Percentiles rank a stretch among this genome's conserved stretches.
Evolutionary conservation across 2,113 vertebrate species (phyloP).

Genomic region (Leiothrix lutea): DNA sequence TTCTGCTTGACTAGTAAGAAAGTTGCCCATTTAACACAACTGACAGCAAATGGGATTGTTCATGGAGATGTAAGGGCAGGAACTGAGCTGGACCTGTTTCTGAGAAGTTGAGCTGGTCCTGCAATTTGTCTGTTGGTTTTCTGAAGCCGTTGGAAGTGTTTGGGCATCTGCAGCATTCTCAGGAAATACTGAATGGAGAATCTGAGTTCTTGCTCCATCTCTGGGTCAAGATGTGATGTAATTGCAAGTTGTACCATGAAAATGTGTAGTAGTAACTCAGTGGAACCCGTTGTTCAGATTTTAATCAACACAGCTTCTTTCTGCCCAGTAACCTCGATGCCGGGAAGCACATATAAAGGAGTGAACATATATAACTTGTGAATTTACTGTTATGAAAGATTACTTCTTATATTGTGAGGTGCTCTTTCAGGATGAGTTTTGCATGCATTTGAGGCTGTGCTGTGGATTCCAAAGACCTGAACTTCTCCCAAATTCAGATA

Average conservation of each 20-base stretch:
- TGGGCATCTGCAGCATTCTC: not conserved
- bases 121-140: not conserved
- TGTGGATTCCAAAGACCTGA: not conserved
- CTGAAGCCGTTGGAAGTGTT: not conserved
- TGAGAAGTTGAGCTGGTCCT: not conserved
- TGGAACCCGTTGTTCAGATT: not conserved
- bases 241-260: not conserved
- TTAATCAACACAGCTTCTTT: not conserved
- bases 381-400: not conserved
- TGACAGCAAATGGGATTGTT: conserved; percentile 72
- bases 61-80: conserved; percentile 60
- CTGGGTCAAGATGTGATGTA: not conserved
- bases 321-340: not conserved
- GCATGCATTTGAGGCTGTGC: accelerated
- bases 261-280: not conserved
- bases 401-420: not conserved
- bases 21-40: conserved; percentile 54
- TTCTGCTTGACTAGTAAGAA: conserved; percentile 70
- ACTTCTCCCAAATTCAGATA: not conserved
- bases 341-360: not conserved
- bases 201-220: not conserved
- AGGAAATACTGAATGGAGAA: not conserved
- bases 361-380: not conserved
- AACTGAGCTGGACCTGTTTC: not conserved
- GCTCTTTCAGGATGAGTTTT: not conserved